These are phyloP conservation scores for Nebria brevicollis DNA, from an alignment of 2,888 invertebrate species.

Conservation along the genomic window DNA sequence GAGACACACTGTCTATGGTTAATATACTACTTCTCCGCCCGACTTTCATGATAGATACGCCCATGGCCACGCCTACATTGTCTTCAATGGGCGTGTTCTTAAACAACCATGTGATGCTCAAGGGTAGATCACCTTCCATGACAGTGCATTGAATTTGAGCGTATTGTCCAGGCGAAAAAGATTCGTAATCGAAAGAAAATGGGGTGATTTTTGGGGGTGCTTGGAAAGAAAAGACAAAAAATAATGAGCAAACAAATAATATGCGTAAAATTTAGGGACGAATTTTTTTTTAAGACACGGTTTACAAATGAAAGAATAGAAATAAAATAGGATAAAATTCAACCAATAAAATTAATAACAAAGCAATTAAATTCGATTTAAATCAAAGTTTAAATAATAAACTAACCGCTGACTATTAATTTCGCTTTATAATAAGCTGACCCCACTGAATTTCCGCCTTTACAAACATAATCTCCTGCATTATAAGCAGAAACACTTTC, in stretches of 20 bases:
- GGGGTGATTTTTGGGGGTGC: conserved; percentile 71
- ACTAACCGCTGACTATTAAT: conserved; percentile 74
- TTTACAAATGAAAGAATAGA: too few relatives aligned
- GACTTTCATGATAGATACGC: conserved; percentile 67
- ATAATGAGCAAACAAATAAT: neutral
- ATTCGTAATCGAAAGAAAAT: conserved; percentile 71
- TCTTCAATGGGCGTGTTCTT: conserved; percentile 59
- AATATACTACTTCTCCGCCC: conserved; percentile 73
- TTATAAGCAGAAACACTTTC: conserved; percentile 73
- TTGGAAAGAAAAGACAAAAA: conserved; percentile 58
- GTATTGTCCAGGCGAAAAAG: conserved; percentile 68
- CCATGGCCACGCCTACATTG: conserved; percentile 55
- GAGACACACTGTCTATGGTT: conserved; percentile 74
- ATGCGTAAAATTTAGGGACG: neutral
- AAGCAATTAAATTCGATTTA: conserved; percentile 3
- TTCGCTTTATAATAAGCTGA: conserved; percentile 69
- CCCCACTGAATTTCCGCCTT: conserved; percentile 73
- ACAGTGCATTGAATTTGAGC: conserved; percentile 70
- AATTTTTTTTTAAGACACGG: neutral
- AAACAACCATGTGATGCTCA: conserved; percentile 69
- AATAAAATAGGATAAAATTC: too few relatives aligned
- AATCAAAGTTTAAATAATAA: conserved; percentile 6
- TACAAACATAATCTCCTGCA: conserved; percentile 74
- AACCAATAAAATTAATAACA: neutral
- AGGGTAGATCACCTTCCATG: conserved; percentile 70